phyloP scores from a whole-genome alignment of 2,797 vertebrate species.

The Rhyacichthys aspro region DNA sequence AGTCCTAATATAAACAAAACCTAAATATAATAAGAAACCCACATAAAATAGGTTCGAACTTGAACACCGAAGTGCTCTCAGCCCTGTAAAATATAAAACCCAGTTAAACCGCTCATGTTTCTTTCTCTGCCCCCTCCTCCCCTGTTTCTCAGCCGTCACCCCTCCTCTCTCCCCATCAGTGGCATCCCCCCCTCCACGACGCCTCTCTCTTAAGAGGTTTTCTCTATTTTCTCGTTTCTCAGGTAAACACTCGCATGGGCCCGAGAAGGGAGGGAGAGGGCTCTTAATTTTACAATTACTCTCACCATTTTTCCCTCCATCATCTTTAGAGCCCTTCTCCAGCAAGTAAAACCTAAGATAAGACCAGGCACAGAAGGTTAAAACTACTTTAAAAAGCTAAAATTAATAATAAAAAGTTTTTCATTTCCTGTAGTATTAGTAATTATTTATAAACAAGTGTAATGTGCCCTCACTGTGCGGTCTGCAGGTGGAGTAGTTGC shows the following conservation, averaged over 20 bases:
- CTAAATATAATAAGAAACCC: background rate
- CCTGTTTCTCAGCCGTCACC: slow-evolving; percentile 72
- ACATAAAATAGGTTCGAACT: background rate
- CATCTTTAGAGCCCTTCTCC: slow-evolving; percentile 57
- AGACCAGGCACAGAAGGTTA: background rate
- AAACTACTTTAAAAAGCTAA: too few species aligned
- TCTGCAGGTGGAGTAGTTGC: slow-evolving; percentile 7
- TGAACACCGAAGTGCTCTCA: background rate
- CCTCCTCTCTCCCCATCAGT: slow-evolving; percentile 80
- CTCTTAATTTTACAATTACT: slow-evolving; percentile 15
- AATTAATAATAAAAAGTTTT: too few species aligned
- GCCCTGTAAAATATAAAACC: background rate
- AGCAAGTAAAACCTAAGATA: slow-evolving; percentile 56
- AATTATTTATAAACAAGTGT: background rate
- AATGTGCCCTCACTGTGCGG: background rate
- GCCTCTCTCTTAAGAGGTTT: slow-evolving; percentile 83
- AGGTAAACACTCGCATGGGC: slow-evolving; percentile 80
- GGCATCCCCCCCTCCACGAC: slow-evolving; percentile 77
- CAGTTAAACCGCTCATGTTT: slow-evolving; percentile 49
- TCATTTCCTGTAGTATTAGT: too few species aligned
- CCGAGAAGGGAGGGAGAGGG: slow-evolving; percentile 11
- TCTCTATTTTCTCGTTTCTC: slow-evolving; percentile 84
- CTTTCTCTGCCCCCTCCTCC: slow-evolving; percentile 39
- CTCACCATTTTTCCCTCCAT: slow-evolving; percentile 37
- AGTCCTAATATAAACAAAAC: too few species aligned